Conservation (phyloP, 1,140 invertebrate species). For the Chlorops oryzae region DNA sequence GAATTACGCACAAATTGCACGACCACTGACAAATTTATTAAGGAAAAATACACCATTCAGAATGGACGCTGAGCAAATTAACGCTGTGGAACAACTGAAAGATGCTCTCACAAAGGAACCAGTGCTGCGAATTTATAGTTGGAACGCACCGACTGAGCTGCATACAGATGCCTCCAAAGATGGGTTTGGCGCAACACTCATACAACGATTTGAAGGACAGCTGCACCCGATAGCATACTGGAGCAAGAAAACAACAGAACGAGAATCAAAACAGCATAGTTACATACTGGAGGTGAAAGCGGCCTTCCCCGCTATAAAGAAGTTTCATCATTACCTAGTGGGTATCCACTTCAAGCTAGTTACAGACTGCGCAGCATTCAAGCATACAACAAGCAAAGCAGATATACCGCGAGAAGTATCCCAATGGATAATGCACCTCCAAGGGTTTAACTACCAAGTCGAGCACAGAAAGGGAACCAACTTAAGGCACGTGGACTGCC, state of each 20-base stretch:
- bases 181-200: constrained; percentile 31
- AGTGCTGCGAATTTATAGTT: too few species aligned
- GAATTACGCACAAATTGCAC: too few species aligned
- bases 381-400: constrained; percentile 32
- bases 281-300: constrained; percentile 47
- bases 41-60: too few species aligned
- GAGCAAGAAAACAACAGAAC: constrained; percentile 42
- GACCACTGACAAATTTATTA: too few species aligned
- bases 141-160: too few species aligned
- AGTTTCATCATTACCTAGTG: constrained; percentile 25
- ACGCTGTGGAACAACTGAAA: too few species aligned
- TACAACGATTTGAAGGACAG: constrained; percentile 37
- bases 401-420: constrained; percentile 27
- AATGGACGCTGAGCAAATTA: too few species aligned
- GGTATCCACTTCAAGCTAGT: constrained; percentile 19
- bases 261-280: constrained; percentile 34
- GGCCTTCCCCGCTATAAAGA: constrained; percentile 43
- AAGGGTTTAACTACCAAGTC: constrained; percentile 26
- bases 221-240: constrained; percentile 48
- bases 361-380: constrained; percentile 37
- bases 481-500: constrained; percentile 34
- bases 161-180: constrained; percentile 39
- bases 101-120: too few species aligned
- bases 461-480: constrained; percentile 21
- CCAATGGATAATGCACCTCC: constrained; percentile 25